Base-by-base conservation (phyloP, 2,797 vertebrate genomes). In the Bovichtus diacanthus region DNA sequence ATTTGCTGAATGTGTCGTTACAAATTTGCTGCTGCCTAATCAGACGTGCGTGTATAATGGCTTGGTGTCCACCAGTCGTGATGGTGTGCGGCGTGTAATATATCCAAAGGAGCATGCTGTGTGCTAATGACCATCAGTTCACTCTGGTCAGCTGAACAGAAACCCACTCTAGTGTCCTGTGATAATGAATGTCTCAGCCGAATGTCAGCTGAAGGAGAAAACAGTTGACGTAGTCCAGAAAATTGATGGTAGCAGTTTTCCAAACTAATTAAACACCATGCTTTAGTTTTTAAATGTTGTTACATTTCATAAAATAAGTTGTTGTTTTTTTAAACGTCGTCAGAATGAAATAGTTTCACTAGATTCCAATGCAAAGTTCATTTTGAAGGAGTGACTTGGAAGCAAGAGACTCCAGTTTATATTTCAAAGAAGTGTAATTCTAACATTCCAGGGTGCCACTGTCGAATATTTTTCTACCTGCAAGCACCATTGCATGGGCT, bases 361-460 rank as follows among this genome's bases (percentile, higher is more conserved):
- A 31, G 31, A 31, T 31, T 31, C 31, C 6, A 34, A 21, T 11
- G 46, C 21, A 21, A 25, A 41, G 34, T 34, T 34, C 31, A 7
- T 34, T 6, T 34, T 34, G 31, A 34, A 34, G 6, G 31, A 31
- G 31, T 34, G 31, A 8, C 31, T 31, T 31, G 6, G n/a, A n/a
- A n/a, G n/a, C 8, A 31, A 31, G 31, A 8, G 31, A 31, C 31
- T 31, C 7, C n/a, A 31, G 50, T 60, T 21, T 51, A 63, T 64
- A n/a, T 73, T 73, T 31, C 49, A 61, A 58, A 53, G 58, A 62
- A 23, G 31, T 21, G 41, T 39, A 60, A 76, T 76, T 75, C 78
- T 69, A 25, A 15, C 71, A 55, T 67, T 39, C 1, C 75, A 11
- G 62, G 75, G 63, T 13, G 67, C 29, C 46, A 41, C 56, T 49